These are phyloP conservation scores for Chaetodon trifasciatus DNA, from an alignment of 2,797 vertebrate species.

Conservation along the genomic window DNA sequence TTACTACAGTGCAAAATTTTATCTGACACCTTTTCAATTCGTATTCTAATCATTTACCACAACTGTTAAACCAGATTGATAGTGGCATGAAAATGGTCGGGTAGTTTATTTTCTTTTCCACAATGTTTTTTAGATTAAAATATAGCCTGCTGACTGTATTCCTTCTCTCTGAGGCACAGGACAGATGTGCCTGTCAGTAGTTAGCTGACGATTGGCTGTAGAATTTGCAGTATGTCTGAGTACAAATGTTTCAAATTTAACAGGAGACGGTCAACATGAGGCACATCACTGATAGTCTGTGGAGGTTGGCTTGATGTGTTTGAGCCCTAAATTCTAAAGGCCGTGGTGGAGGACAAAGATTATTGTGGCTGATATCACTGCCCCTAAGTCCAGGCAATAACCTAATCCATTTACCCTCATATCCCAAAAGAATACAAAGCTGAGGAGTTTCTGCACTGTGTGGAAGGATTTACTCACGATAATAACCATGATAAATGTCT, in stretches of 20 bases:
- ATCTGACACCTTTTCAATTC: neutral
- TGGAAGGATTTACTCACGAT: constrained; percentile 76
- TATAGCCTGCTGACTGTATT: neutral
- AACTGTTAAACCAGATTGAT: constrained; percentile 1
- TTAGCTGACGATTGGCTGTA: constrained; percentile 7
- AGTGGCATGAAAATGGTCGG: neutral
- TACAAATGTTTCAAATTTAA: neutral
- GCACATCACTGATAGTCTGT: neutral
- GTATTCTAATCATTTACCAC: constrained; percentile 3
- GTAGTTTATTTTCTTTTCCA: neutral
- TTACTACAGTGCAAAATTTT: neutral
- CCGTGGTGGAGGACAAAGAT: constrained; percentile 69
- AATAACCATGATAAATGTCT: constrained; percentile 81
- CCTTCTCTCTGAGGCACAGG: neutral
- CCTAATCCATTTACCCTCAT: constrained; percentile 71
- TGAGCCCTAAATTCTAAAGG: constrained; percentile 53
- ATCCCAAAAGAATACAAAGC: constrained; percentile 77
- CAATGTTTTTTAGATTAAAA: neutral
- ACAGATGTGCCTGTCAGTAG: neutral
- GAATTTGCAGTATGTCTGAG: constrained; percentile 1
- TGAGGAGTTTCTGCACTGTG: constrained; percentile 49
- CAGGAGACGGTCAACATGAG: neutral
- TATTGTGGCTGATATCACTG: constrained; percentile 71
- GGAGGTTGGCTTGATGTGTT: constrained; percentile 23
- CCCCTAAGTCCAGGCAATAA: constrained; percentile 71